These are phyloP conservation scores for Brienomyrus brachyistius DNA, from an alignment of 2,113 vertebrate genomes.

Conservation along the genomic window DNA sequence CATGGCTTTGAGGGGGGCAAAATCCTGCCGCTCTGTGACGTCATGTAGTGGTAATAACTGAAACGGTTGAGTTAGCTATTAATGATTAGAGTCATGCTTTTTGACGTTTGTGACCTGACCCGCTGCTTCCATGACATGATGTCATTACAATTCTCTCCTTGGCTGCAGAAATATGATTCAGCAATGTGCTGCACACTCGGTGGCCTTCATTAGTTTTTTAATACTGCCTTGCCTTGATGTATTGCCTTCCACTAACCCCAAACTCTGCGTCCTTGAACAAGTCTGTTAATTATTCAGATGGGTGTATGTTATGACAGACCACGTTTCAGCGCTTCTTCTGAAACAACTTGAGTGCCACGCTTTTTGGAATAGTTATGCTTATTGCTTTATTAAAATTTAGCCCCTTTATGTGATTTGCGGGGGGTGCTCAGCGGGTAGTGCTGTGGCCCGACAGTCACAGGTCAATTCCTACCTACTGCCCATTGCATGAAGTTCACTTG, in stretches of 20 bases:
- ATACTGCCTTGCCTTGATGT: neutral
- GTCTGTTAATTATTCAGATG: neutral
- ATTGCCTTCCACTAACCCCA: neutral
- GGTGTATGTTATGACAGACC: neutral
- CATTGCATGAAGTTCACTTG: neutral
- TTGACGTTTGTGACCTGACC: neutral
- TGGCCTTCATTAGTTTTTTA: neutral
- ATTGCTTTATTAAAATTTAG: neutral
- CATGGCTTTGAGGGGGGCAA: neutral
- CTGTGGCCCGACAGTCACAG: neutral
- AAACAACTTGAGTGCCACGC: neutral
- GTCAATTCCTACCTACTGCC: neutral
- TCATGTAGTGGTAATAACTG: neutral
- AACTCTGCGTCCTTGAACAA: neutral
- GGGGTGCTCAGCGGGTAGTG: neutral
- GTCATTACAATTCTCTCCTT: neutral
- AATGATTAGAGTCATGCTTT: neutral
- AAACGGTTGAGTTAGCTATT: neutral
- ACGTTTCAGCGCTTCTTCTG: neutral
- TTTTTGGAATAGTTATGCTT: neutral
- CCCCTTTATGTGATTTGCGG: neutral
- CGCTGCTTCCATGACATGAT: neutral
- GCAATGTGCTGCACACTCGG: neutral
- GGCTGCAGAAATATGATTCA: neutral
- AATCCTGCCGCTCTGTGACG: neutral